A percentile compares a stretch with the other conserved stretches of the same genome.
phyloP scores from a whole-genome alignment of 2,113 vertebrate species.

The rabbit (Oryctolagus cuniculus) region DNA sequence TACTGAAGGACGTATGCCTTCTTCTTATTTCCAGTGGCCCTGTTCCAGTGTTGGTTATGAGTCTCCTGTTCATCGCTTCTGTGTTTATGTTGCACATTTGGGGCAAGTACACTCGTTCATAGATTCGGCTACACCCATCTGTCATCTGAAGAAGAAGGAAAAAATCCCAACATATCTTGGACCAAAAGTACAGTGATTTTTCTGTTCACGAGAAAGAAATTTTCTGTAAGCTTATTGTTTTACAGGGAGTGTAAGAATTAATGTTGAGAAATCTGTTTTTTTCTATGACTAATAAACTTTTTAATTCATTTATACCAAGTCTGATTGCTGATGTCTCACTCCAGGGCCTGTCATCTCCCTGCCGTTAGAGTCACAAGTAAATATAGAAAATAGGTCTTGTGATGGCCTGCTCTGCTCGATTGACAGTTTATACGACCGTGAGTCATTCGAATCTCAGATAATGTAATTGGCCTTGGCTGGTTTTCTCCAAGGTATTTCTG shows the following conservation, averaged over 20 bases:
- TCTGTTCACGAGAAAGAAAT: constrained; percentile 84
- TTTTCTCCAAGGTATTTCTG: constrained; percentile 59
- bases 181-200: constrained; percentile 93
- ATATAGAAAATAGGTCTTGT: background rate
- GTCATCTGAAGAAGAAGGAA: constrained; percentile 82
- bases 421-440: constrained; percentile 2
- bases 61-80: constrained; percentile 99
- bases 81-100: constrained; percentile 99
- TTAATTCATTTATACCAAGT: constrained; percentile 74
- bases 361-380: constrained; percentile 65
- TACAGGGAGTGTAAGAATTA: constrained; percentile 70
- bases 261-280: constrained; percentile 75
- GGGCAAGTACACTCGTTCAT: constrained; percentile 99
- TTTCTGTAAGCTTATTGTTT: constrained; percentile 82
- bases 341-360: constrained; percentile 54
- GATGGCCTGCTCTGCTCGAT: constrained; percentile 5
- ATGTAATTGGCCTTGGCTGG: constrained; percentile 47
- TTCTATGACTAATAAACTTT: constrained; percentile 82
- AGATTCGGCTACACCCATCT: constrained; percentile 87
- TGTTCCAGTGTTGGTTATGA: constrained; percentile 99
- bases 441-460: constrained; percentile 48
- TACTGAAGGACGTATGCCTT: constrained; percentile 70
- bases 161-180: constrained; percentile 90
- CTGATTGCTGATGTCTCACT: constrained; percentile 72
- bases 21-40: constrained; percentile 93